These are phyloP conservation scores for Erannis defoliaria DNA, from an alignment of 2,888 invertebrate genomes.

Conservation along the genomic window DNA sequence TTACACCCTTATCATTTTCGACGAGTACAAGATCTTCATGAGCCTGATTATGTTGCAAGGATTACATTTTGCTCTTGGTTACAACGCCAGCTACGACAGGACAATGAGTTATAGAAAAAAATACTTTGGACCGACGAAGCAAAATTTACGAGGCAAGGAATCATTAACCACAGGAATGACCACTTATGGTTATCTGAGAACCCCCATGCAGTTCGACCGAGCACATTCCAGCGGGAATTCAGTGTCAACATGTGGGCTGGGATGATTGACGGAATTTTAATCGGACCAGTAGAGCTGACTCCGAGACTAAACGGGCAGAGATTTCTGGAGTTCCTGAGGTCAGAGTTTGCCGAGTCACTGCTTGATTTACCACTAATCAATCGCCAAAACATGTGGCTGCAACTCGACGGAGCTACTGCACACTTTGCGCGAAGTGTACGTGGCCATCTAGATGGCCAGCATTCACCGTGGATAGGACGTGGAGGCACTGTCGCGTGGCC, in stretches of 20 bases:
- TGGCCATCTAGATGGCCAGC: no score
- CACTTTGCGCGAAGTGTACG: no score
- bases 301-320: constrained; percentile 5
- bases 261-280: constrained; percentile 9
- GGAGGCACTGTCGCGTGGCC: no score
- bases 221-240: constrained; percentile 8
- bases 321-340: constrained; percentile 5
- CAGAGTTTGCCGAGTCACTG: constrained; percentile 1
- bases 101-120: constrained; percentile 4
- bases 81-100: not conserved
- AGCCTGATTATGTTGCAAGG: constrained; percentile 11
- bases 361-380: no score
- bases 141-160: constrained; percentile 7
- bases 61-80: constrained; percentile 13
- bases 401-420: no score
- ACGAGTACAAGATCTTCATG: constrained; percentile 12
- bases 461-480: no score
- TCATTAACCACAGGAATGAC: constrained; percentile 5
- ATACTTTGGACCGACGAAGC: constrained; percentile 12
- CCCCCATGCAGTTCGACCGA: no score
- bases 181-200: no score
- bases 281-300: constrained; percentile 7
- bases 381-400: no score
- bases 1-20: constrained; percentile 17
- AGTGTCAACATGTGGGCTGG: constrained; percentile 9